Evolutionary conservation across 1,140 invertebrate species (phyloP).

Genomic region (Nixonia krombeini): DNA sequence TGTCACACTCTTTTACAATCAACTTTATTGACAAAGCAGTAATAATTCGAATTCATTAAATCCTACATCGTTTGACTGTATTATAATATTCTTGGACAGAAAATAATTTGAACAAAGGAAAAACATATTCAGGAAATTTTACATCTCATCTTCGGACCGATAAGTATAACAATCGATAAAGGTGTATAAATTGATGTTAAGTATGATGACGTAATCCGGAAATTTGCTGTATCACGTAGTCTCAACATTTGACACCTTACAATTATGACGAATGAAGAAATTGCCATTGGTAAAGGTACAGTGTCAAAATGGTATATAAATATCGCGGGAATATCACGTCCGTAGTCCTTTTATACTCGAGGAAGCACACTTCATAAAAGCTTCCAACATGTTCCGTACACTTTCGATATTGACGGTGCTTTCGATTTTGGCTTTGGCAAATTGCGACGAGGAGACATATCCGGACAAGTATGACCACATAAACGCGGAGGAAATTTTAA

Average conservation of each 20-base stretch:
- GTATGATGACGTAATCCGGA: too few species aligned
- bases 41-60: too few species aligned
- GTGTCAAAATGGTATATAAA: slow-evolving; percentile 2
- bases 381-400: slow-evolving; percentile 14
- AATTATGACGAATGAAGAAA: slow-evolving; percentile 4
- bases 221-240: background rate
- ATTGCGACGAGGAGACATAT: slow-evolving; percentile 49
- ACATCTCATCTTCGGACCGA: too few species aligned
- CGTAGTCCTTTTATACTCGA: background rate
- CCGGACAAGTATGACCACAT: slow-evolving; percentile 65
- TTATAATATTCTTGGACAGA: too few species aligned
- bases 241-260: background rate
- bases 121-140: too few species aligned
- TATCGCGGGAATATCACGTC: background rate
- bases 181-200: too few species aligned
- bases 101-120: too few species aligned
- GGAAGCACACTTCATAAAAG: background rate
- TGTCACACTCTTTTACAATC: too few species aligned
- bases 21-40: too few species aligned
- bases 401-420: slow-evolving; percentile 4
- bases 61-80: too few species aligned
- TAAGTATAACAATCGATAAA: too few species aligned
- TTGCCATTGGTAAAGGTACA: background rate
- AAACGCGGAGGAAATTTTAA: slow-evolving; percentile 34
- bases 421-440: slow-evolving; percentile 5